A percentile compares a stretch with the other conserved stretches of the same genome.
These are phyloP conservation scores for Corythornis leucogaster DNA, from an alignment of 2,797 vertebrate genomes.

Conservation along the genomic window DNA sequence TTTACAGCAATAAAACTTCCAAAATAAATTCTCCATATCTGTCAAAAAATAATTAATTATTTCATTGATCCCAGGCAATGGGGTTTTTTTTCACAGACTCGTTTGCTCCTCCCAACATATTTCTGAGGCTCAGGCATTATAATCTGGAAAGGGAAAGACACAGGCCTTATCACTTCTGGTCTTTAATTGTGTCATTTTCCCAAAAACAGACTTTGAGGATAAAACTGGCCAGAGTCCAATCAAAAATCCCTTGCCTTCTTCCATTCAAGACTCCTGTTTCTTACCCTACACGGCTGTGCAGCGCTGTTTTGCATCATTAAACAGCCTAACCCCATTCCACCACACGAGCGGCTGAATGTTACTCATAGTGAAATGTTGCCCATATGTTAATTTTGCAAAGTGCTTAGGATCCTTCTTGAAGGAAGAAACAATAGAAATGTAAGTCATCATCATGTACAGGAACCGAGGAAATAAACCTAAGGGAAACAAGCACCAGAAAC, in stretches of 20 bases:
- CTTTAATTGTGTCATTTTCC: not conserved
- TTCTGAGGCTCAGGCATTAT: not conserved
- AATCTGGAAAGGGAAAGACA: not conserved
- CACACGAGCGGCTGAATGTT: not conserved
- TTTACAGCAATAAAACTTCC: not conserved
- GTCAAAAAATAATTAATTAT: not conserved
- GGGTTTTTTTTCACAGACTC: not conserved
- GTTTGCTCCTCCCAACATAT: not conserved
- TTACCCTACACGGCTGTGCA: not conserved
- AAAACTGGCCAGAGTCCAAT: not conserved
- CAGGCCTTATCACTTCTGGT: not conserved
- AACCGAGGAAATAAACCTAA: slow-evolving; percentile 26
- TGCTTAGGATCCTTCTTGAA: slow-evolving; percentile 34
- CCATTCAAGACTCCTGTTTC: not conserved
- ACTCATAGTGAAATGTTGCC: not conserved
- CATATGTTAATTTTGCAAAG: slow-evolving; percentile 36
- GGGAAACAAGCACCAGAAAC: slow-evolving; percentile 38
- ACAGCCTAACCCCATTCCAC: not conserved
- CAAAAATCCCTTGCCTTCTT: not conserved
- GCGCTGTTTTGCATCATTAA: not conserved
- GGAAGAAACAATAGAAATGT: slow-evolving; percentile 25
- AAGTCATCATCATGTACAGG: not conserved
- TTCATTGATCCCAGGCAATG: not conserved
- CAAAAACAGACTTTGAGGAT: not conserved
- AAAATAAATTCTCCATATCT: not conserved